Base-by-base conservation (phyloP, 2,888 invertebrate genomes). In the Cylloceria caligata region DNA sequence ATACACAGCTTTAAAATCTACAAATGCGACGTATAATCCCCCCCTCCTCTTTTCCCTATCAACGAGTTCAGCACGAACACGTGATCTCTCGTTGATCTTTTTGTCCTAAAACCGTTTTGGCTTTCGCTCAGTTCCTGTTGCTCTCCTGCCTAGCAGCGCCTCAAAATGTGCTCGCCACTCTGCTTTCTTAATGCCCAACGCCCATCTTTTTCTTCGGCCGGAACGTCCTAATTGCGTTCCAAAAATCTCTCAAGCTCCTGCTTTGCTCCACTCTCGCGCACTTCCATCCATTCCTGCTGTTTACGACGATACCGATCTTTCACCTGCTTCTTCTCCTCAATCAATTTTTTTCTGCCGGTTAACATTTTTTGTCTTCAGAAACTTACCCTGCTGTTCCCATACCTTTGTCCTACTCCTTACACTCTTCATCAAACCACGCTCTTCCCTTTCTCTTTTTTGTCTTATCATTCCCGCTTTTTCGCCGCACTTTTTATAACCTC, bases 61-160 rank as follows among this genome's bases (percentile, higher is more conserved):
- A 65, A 13, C 0, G 65, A 11, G n/a, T 75, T 75, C 13, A 74
- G 19, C 1, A 64, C 42, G 9, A 75, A 65, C 1, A 75, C 52
- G 65, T 75, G 67, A 16, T 75, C 65, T 30, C 75, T 65, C 11
- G 75, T 75, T 1, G 49, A 30, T 24, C 36, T 30, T 5, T 24
- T 71, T 30, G 62, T 52, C 13, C 80, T 39, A 36, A 84, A 85
- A 0, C 80, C 84, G 11, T 81, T 84, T 62, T 86, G 83, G 45
- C 39, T 68, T 30, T 30, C 30, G 3, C 5, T 5, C 30, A 30
- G 5, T 30, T 30, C 3, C 5, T 5, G 30, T 30, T 3, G 3
- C 30, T 30, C 5, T 30, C 34, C 7, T 16, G 16, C 57, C 57
- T 2, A 71, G 27, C 19, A 71, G 13, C 6, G 9, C 39, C 4